Percentiles rank a stretch among this genome's conserved stretches.
Evolutionary conservation across 2,113 vertebrate genomes (phyloP).

Genomic region (Nyctereutes procyonoides): DNA sequence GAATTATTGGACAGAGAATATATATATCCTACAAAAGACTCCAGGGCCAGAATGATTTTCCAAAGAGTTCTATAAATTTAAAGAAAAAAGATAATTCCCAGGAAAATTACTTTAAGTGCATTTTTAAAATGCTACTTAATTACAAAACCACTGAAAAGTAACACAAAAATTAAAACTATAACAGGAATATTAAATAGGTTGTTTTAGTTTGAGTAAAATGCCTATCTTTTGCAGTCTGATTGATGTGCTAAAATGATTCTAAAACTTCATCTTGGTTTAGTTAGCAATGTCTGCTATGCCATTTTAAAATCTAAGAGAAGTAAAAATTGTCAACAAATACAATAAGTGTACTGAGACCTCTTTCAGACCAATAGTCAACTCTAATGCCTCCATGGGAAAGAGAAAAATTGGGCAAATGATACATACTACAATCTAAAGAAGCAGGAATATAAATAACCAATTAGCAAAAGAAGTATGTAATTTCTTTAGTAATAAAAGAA

Average conservation of each 20-base stretch:
- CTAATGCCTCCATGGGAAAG: not conserved
- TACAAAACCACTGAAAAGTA: not conserved
- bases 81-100: not conserved
- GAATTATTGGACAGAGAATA: not conserved
- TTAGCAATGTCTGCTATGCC: not conserved
- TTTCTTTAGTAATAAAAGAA: conserved; percentile 28
- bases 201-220: not conserved
- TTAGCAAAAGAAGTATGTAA: not conserved
- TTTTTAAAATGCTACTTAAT: not conserved
- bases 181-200: not conserved
- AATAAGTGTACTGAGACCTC: not conserved
- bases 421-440: conserved; percentile 10
- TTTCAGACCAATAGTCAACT: not conserved
- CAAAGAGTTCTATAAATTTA: not conserved
- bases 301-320: not conserved
- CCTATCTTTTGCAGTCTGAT: not conserved
- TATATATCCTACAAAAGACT: not conserved
- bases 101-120: not conserved
- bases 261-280: not conserved
- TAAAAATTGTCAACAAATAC: not conserved
- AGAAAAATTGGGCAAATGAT: not conserved
- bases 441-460: not conserved
- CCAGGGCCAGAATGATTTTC: not conserved
- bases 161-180: not conserved
- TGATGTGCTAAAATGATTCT: not conserved